Evolutionary conservation across 1,140 invertebrate species (phyloP).

Genomic region (Nylanderia fulva): DNA sequence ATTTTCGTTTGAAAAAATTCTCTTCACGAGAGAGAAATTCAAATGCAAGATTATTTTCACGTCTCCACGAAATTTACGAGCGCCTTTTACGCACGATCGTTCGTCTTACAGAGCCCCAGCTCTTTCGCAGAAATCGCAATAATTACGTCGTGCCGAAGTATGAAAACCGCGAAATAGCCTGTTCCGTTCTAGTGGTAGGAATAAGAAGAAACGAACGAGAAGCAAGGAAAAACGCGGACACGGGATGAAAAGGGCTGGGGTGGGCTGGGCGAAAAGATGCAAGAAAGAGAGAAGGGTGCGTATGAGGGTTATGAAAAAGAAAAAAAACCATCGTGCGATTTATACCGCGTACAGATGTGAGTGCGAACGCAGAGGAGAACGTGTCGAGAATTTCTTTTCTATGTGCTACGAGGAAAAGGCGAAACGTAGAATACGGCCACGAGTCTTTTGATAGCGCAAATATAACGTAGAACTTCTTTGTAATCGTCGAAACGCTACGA

Average conservation of each 20-base stretch:
- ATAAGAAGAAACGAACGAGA: background rate
- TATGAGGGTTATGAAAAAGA: slow-evolving; percentile 47
- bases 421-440: slow-evolving; percentile 17
- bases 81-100: slow-evolving; percentile 8
- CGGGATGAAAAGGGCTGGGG: background rate
- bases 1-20: no score
- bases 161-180: slow-evolving; percentile 60
- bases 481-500: background rate
- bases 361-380: background rate
- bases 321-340: slow-evolving; percentile 48
- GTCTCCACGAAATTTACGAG: slow-evolving; percentile 19
- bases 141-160: slow-evolving; percentile 59
- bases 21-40: no score
- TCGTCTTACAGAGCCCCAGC: background rate
- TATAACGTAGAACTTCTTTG: background rate
- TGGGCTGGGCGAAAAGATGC: background rate
- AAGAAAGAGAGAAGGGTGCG: background rate
- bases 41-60: slow-evolving; percentile 27
- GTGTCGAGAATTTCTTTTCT: slow-evolving; percentile 42
- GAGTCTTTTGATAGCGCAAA: slow-evolving; percentile 32
- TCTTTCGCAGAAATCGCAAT: slow-evolving; percentile 37
- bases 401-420: background rate
- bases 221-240: background rate
- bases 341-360: slow-evolving; percentile 43
- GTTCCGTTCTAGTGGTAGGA: background rate